A percentile compares a stretch with the other conserved stretches of the same genome.
Evolutionary conservation across 2,797 vertebrate genomes (phyloP).

Genomic region (Gastrophryne carolinensis): DNA sequence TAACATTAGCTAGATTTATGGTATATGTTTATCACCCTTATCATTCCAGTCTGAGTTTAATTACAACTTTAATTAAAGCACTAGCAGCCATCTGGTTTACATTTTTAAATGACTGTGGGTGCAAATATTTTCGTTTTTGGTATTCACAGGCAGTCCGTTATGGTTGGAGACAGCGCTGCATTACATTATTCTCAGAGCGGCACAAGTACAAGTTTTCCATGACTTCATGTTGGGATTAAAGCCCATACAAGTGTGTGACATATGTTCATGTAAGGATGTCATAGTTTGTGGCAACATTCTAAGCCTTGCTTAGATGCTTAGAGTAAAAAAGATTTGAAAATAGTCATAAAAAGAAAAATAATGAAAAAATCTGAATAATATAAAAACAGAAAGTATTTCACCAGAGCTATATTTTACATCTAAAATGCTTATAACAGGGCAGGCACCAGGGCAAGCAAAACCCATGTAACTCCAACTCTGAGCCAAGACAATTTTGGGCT

Average conservation of each 20-base stretch:
- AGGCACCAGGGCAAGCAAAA: too few relatives aligned
- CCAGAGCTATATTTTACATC: too few relatives aligned
- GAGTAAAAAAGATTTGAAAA: neutral
- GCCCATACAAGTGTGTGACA: neutral
- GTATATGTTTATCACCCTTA: constrained; percentile 23
- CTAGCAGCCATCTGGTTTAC: constrained; percentile 23
- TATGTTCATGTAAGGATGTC: neutral
- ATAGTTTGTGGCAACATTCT: constrained; percentile 10
- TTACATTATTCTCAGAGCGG: constrained; percentile 3
- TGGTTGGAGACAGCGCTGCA: constrained; percentile 4
- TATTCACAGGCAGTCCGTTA: neutral
- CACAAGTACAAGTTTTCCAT: constrained; percentile 10
- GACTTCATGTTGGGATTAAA: constrained; percentile 1
- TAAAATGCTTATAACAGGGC: too few relatives aligned
- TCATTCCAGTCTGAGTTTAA: constrained; percentile 30
- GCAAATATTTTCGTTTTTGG: neutral
- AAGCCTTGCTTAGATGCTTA: neutral
- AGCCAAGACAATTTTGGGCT: too few relatives aligned
- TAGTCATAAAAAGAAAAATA: too few relatives aligned
- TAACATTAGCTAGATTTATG: constrained; percentile 11
- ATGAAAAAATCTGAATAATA: too few relatives aligned
- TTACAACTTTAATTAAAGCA: constrained; percentile 29
- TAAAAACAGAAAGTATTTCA: too few relatives aligned
- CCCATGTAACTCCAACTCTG: too few relatives aligned
- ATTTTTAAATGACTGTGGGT: constrained; percentile 25